A percentile compares a stretch with the other conserved stretches of the same genome.
phyloP scores from a whole-genome alignment of 2,888 invertebrate species.

The Drosophila pseudotakahashii region DNA sequence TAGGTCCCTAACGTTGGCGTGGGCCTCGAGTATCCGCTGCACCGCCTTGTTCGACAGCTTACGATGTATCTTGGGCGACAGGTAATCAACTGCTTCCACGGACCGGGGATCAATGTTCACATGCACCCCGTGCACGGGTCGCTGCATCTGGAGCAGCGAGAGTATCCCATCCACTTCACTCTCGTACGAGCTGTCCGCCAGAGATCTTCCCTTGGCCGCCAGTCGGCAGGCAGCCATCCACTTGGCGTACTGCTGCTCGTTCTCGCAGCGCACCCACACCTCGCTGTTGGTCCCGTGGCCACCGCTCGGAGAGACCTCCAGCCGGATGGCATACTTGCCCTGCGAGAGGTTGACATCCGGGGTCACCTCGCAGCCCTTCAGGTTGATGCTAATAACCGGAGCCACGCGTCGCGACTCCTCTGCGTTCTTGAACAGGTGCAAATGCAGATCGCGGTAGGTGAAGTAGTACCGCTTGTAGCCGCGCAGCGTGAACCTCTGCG shows the following conservation, averaged over 20 bases:
- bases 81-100: slow-evolving; percentile 94
- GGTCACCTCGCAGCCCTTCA: slow-evolving; percentile 97
- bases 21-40: slow-evolving; percentile 97
- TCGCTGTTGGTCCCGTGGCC: slow-evolving; percentile 99
- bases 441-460: slow-evolving; percentile 96
- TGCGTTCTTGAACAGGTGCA: slow-evolving; percentile 92
- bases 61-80: slow-evolving; percentile 93
- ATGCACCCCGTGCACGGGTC: slow-evolving; percentile 91
- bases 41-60: slow-evolving; percentile 94
- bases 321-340: slow-evolving; percentile 95
- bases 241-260: slow-evolving; percentile 97
- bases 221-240: slow-evolving; percentile 99
- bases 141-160: slow-evolving; percentile 95
- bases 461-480: slow-evolving; percentile 98
- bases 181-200: slow-evolving; percentile 97
- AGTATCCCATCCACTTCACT: slow-evolving; percentile 94
- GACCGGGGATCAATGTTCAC: slow-evolving; percentile 89
- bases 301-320: slow-evolving; percentile 96
- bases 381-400: slow-evolving; percentile 90
- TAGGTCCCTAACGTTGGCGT: slow-evolving; percentile 96
- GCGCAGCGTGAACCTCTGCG: slow-evolving; percentile 97
- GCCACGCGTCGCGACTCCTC: slow-evolving; percentile 90
- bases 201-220: slow-evolving; percentile 97
- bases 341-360: slow-evolving; percentile 98
- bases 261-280: slow-evolving; percentile 97